phyloP scores from a whole-genome alignment of 2,888 invertebrate species.

The Drosophila buzzatii region DNA sequence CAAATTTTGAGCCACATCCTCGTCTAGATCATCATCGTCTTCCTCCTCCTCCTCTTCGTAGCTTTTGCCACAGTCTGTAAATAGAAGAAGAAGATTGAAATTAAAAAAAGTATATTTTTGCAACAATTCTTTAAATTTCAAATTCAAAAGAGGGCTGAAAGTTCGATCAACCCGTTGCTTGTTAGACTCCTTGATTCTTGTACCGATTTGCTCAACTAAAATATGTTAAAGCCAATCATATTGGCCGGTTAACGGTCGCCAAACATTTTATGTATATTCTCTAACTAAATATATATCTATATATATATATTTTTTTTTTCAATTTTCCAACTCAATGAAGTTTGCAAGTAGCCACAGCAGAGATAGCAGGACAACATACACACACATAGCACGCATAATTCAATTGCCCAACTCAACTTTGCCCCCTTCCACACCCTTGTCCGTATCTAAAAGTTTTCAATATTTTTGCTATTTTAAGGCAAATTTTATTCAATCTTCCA shows the following conservation, averaged over 20 bases:
- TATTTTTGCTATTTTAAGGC: conserved; percentile 80
- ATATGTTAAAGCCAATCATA: not conserved
- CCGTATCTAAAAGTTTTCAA: conserved; percentile 66
- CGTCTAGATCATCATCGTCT: conserved; percentile 17
- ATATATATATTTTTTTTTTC: conserved; percentile 76
- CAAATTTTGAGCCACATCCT: conserved; percentile 70
- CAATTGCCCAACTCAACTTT: conserved; percentile 39
- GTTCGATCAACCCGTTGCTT: too few species aligned
- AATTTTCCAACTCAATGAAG: conserved; percentile 85
- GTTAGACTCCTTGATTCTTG: too few species aligned
- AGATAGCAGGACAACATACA: conserved; percentile 21
- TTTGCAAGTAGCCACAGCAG: conserved; percentile 68
- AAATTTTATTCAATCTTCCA: conserved; percentile 85
- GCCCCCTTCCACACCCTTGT: not conserved
- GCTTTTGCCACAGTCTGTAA: conserved; percentile 80
- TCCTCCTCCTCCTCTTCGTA: conserved; percentile 70
- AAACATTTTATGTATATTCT: conserved; percentile 30
- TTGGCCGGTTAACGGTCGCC: not conserved
- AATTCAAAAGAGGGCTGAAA: too few species aligned
- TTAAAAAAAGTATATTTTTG: not conserved
- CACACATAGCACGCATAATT: conserved; percentile 62
- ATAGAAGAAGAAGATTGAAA: conserved; percentile 7
- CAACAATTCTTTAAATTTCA: too few species aligned
- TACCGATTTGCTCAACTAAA: not conserved
- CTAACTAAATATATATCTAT: not conserved